These are phyloP conservation scores for Barbus barbus DNA, from an alignment of 2,113 vertebrate species.

Conservation along the genomic window DNA sequence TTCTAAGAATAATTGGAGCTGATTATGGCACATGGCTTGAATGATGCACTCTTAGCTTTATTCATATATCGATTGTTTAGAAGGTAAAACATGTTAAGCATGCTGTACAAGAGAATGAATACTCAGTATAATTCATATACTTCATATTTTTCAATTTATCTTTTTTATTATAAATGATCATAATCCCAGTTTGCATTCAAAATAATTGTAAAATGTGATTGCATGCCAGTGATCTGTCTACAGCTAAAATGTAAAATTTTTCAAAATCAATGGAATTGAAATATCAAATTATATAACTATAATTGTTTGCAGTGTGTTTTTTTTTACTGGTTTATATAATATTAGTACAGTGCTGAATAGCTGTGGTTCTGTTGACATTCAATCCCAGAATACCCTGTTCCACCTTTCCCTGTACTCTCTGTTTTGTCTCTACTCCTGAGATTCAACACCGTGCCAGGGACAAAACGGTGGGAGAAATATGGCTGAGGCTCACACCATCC, in stretches of 20 bases:
- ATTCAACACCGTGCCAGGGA: constrained; percentile 63
- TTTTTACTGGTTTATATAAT: background rate
- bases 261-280: background rate
- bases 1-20: background rate
- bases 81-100: background rate
- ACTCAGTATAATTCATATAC: background rate
- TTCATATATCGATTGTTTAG: background rate
- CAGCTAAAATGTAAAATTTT: background rate
- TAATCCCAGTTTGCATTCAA: background rate
- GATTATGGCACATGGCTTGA: background rate
- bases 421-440: constrained; percentile 53
- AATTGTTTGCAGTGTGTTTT: background rate
- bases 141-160: too few relatives aligned
- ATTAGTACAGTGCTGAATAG: background rate
- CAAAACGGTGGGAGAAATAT: constrained; percentile 74
- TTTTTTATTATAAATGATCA: background rate
- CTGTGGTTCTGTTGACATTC: background rate
- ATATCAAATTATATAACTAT: background rate
- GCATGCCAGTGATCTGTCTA: background rate
- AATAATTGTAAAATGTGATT: background rate
- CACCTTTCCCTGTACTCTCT: constrained; percentile 53
- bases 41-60: background rate
- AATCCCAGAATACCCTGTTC: constrained; percentile 14
- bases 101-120: background rate
- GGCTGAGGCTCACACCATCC: constrained; percentile 65